Evolutionary conservation across 2,113 vertebrate genomes (phyloP), one percentile per base, ranked within the genome.

Genomic region (Tachysurus fulvidraco): DNA sequence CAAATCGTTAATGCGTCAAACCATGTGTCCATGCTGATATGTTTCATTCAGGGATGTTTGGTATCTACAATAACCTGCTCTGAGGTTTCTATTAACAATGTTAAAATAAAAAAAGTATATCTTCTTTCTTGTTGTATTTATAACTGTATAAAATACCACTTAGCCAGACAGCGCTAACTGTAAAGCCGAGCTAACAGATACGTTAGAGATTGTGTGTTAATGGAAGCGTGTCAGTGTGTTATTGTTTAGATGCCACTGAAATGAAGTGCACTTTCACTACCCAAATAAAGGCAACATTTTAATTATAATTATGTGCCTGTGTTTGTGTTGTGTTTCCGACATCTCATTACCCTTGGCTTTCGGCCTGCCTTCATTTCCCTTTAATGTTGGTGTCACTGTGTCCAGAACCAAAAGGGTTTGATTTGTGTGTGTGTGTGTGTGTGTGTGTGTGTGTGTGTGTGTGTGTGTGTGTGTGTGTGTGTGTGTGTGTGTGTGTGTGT

Each of bases 201-300:
- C 23, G 16, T 50, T 60, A 64, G 57, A 62, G 13, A 62, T 64
- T 60, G 10, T 52, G 44, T 76, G 73, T 19, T 82, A 62, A 82
- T 82, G 21, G 80, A 82, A 41, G 41, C 44, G 57, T 44, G 79
- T 60, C 25, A 4, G 6, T 81, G 79, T 81, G 57, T 81, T 81
- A 60, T 62, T 60, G 21, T 28, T 28, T 55, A 69, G n/a, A 55
- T 62, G 50, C 19, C 10, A 59, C 28, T 44, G 52, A 44, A 36
- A 57, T 71, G 19, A 71, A 46, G 59, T 81, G 30, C 55, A 81
- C 60, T 81, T 81, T 81, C n/a, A 12, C 55, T 16, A 4, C 17
- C 23, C 10, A 19, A 55, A 23, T 57, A 57, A 71, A 62, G 14
- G 69, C 65, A 57, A 21, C 30, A 84, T 74, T 59, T 41, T 74